These are phyloP conservation scores for Diachrysia chrysitis DNA, from an alignment of 2,888 invertebrate genomes.

Conservation along the genomic window DNA sequence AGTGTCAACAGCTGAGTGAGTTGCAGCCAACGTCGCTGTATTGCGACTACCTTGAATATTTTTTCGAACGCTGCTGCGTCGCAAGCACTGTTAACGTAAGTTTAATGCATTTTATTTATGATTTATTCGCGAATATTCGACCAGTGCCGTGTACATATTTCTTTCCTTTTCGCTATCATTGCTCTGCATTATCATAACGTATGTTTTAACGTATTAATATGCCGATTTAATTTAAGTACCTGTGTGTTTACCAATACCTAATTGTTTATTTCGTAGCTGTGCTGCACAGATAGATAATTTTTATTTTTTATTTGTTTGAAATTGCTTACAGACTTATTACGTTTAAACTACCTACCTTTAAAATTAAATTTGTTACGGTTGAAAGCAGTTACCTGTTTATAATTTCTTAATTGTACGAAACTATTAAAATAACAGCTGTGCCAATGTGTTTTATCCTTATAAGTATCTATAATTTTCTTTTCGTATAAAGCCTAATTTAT, in stretches of 20 bases:
- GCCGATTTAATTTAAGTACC: not conserved
- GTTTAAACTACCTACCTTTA: too few relatives aligned
- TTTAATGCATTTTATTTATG: slow-evolving; percentile 6
- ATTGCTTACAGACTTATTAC: too few relatives aligned
- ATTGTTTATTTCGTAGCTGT: too few relatives aligned
- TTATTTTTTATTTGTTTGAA: too few relatives aligned
- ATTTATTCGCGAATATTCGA: not conserved
- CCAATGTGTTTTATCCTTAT: too few relatives aligned
- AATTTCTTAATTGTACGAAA: not conserved
- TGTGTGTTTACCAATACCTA: too few relatives aligned
- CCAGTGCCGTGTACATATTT: not conserved
- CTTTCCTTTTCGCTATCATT: slow-evolving; percentile 24
- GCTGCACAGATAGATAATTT: too few relatives aligned
- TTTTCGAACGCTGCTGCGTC: slow-evolving; percentile 13
- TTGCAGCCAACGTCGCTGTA: slow-evolving; percentile 26
- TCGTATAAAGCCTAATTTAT: too few relatives aligned
- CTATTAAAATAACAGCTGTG: not conserved
- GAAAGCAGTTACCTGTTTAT: not conserved
- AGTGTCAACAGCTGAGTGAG: slow-evolving; percentile 41
- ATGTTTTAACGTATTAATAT: slow-evolving; percentile 10
- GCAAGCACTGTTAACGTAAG: slow-evolving; percentile 32
- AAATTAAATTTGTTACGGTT: too few relatives aligned
- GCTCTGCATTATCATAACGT: slow-evolving; percentile 8
- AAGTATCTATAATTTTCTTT: too few relatives aligned
- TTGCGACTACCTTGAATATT: slow-evolving; percentile 18